These are phyloP conservation scores for Tetrao urogallus DNA, from an alignment of 2,113 vertebrate species.

Conservation along the genomic window DNA sequence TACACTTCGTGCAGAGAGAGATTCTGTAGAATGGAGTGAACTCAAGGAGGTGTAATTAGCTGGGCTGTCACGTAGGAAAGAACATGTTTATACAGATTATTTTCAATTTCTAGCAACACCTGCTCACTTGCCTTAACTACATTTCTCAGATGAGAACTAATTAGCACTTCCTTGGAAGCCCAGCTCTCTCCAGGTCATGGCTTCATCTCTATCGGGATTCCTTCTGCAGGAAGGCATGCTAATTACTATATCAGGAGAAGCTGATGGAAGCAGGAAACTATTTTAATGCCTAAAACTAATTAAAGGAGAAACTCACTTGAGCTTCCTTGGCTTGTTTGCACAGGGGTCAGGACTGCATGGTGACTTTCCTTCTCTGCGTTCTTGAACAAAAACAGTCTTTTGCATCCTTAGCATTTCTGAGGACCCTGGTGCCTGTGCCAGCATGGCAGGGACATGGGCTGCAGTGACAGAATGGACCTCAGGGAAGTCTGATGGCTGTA, in stretches of 20 bases:
- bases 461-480: fast-evolving
- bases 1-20: background rate
- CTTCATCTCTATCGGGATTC: constrained; percentile 14
- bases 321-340: background rate
- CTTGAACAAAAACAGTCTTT: background rate
- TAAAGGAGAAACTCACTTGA: constrained; percentile 32
- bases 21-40: constrained; percentile 15
- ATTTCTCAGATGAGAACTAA: constrained; percentile 72
- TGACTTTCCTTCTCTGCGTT: background rate
- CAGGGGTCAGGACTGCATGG: background rate
- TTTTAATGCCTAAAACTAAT: constrained; percentile 56
- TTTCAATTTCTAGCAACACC: constrained; percentile 52
- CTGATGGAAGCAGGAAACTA: constrained; percentile 59
- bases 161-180: constrained; percentile 72
- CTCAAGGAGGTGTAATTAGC: constrained; percentile 61
- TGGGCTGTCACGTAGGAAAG: constrained; percentile 23
- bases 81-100: constrained; percentile 52
- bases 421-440: background rate
- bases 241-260: constrained; percentile 69
- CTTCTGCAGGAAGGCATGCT: constrained; percentile 63
- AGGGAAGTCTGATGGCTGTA: background rate
- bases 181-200: constrained; percentile 54
- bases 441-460: background rate
- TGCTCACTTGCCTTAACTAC: constrained; percentile 62
- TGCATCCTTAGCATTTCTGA: background rate